phyloP scores from a whole-genome alignment of 2,888 invertebrate species.

The Parnassius smintheus region DNA sequence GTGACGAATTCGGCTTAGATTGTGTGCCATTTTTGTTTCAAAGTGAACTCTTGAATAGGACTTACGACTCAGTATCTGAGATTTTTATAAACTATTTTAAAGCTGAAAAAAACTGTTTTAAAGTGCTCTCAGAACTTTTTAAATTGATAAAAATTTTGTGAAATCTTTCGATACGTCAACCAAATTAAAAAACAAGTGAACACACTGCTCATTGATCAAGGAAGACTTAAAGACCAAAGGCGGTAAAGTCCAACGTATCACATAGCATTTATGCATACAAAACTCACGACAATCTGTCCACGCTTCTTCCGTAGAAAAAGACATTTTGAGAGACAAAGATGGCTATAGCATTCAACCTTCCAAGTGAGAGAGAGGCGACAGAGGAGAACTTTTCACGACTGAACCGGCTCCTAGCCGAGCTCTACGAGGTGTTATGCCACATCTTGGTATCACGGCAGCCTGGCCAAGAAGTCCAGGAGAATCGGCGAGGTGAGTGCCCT shows the following conservation, averaged over 20 bases:
- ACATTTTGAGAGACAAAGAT: conserved; percentile 66
- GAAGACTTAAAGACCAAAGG: conserved; percentile 33
- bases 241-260: conserved; percentile 45
- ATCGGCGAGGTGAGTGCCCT: conserved; percentile 79
- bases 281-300: conserved; percentile 68
- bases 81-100: conserved; percentile 39
- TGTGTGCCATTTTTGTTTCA: conserved; percentile 53
- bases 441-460: conserved; percentile 78
- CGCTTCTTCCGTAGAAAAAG: conserved; percentile 74
- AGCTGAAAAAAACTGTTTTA: conserved; percentile 25
- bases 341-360: conserved; percentile 82
- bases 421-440: conserved; percentile 80
- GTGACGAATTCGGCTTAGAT: conserved; percentile 43
- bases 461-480: conserved; percentile 72
- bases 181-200: background rate
- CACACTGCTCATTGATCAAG: background rate
- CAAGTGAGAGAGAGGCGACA: conserved; percentile 78
- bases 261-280: conserved; percentile 73
- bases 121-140: conserved; percentile 33
- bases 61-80: conserved; percentile 35
- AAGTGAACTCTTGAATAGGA: conserved; percentile 51
- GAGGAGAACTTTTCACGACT: conserved; percentile 81
- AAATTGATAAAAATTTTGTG: conserved; percentile 20
- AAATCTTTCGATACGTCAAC: background rate
- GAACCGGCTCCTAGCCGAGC: conserved; percentile 79